Evolutionary conservation across 2,888 invertebrate genomes (phyloP), one percentile per base, ranked within the genome.

Genomic region (Heliothis peltigera): DNA sequence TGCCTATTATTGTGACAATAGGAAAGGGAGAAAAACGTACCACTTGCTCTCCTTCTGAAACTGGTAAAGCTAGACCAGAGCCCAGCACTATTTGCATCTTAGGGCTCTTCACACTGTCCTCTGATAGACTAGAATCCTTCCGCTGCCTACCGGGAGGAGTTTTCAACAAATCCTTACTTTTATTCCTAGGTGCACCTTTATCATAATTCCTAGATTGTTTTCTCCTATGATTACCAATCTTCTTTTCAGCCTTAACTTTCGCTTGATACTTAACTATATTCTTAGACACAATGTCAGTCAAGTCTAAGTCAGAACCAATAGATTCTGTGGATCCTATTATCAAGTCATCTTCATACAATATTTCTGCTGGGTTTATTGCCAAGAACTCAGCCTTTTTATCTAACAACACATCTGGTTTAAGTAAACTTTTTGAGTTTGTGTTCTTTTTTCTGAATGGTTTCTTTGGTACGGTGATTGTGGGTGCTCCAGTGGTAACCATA

Each of bases 31-130:
- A 59, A 21, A 48, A 49, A 83, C 92, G 91, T 83, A 96, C 96
- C 81, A 96, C 95, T 95, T 96, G 93, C 86, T 96, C 96, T 7
- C 96, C 96, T 84, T 95, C 95, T 58, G 95, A 95, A 15, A 96
- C 88, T 1, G 95, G 95, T 53, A 96, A 89, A n/a, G 95, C 91
- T 61, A 93, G 91, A 21, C 95, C 96, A 17, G 95, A 95, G 0
- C 95, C 95, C 18, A 95, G 91, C 2, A 95, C 91, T 70, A 95
- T 93, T 69, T 95, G 95, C 91, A 95, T 87, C 73, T 93, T 92
- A 8, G 93, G 92, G 74, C 92, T 94, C 68, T 91, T 92, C 10
- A 82, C 68, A 79, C 83, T 90, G n/a, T 92, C 92, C 46, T 92
- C 92, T 6, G 92, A 91, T 53, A 91, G 69, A 74, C 86, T 86